phyloP scores from a whole-genome alignment of 23 tunicate genomes.

The Ascidia mentula region DNA sequence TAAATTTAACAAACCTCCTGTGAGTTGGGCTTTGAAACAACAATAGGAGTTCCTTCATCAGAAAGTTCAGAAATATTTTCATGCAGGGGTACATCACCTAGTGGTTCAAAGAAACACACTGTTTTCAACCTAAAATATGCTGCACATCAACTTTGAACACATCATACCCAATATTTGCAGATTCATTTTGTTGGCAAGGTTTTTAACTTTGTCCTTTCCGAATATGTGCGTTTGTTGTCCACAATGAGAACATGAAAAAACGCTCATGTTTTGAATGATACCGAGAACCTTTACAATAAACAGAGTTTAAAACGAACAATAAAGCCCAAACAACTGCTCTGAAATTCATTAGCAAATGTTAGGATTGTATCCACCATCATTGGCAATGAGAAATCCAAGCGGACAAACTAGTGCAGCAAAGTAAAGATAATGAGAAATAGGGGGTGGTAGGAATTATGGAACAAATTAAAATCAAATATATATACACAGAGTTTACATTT shows the following conservation, averaged over 20 bases:
- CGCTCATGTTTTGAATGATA: constrained; percentile 59
- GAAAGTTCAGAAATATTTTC: constrained; percentile 16
- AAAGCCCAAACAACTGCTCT: too few relatives aligned
- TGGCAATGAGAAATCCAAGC: too few relatives aligned
- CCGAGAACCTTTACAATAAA: constrained; percentile 73
- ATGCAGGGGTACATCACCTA: constrained; percentile 33
- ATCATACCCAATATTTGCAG: constrained; percentile 42
- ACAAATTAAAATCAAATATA: too few relatives aligned
- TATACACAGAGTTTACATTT: too few relatives aligned
- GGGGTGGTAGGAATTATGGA: too few relatives aligned
- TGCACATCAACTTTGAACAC: background rate
- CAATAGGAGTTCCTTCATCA: constrained; percentile 23
- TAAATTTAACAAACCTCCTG: constrained; percentile 4
- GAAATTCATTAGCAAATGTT: too few relatives aligned
- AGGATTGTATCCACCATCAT: too few relatives aligned
- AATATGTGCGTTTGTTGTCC: constrained; percentile 43
- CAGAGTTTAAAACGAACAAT: too few relatives aligned
- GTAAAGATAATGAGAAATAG: too few relatives aligned
- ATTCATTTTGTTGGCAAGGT: constrained; percentile 22
- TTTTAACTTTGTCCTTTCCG: constrained; percentile 29
- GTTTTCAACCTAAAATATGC: background rate
- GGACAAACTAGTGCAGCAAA: too few relatives aligned
- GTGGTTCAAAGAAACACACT: background rate
- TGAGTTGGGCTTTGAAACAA: background rate
- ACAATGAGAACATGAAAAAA: constrained; percentile 44